These are phyloP conservation scores for Zosterops lateralis DNA, from an alignment of 2,113 vertebrate genomes.

Conservation along the genomic window DNA sequence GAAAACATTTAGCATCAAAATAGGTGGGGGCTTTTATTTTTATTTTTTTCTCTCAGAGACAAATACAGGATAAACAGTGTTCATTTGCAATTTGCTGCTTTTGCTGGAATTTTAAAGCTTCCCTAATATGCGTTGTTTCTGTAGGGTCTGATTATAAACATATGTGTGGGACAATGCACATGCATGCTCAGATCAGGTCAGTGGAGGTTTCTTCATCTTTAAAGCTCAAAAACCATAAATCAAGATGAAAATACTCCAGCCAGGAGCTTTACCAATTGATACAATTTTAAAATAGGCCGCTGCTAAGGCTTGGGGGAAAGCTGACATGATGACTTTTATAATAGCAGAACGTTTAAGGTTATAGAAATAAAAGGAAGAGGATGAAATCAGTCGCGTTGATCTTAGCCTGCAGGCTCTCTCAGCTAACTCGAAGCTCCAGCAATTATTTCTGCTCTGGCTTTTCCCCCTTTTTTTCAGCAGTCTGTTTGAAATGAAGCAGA, in stretches of 20 bases:
- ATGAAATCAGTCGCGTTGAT: conserved; percentile 83
- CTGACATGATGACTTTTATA: conserved; percentile 82
- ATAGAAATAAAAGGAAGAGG: conserved; percentile 82
- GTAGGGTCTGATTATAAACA: conserved; percentile 53
- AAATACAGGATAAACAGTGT: background rate
- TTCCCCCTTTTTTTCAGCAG: conserved; percentile 64
- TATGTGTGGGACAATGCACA: background rate
- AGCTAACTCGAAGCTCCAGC: conserved; percentile 77
- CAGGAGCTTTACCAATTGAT: conserved; percentile 77
- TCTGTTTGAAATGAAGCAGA: conserved; percentile 85
- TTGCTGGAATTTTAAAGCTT: background rate
- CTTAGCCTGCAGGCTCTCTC: conserved; percentile 81
- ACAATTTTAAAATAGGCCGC: conserved; percentile 79
- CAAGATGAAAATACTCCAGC: conserved; percentile 77
- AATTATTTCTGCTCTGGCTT: conserved; percentile 83
- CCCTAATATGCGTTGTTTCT: background rate
- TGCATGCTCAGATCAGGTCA: conserved; percentile 28
- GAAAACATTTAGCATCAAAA: background rate
- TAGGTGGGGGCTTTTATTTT: background rate
- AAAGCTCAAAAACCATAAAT: conserved; percentile 70
- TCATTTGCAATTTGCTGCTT: conserved; percentile 21
- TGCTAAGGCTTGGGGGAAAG: conserved; percentile 75
- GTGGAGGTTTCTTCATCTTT: conserved; percentile 64
- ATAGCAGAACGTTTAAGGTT: conserved; percentile 85
- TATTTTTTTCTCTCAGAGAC: background rate